phyloP scores from a whole-genome alignment of 2,113 vertebrate species.

The Megaceryle maxima region DNA sequence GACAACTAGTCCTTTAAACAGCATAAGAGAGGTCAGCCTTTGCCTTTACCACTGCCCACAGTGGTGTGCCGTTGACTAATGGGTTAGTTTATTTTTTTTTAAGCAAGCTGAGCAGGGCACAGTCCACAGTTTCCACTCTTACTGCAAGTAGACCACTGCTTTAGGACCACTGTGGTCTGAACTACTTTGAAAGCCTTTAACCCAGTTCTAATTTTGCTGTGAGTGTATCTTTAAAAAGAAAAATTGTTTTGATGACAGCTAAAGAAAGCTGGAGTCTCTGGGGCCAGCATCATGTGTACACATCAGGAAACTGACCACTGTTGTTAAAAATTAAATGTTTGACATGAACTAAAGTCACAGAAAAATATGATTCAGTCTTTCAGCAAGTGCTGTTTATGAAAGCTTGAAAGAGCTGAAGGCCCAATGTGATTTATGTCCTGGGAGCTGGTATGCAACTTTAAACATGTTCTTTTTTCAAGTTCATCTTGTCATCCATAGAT shows the following conservation, averaged over 20 bases:
- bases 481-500: constrained; percentile 85
- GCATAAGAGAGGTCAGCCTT: not conserved
- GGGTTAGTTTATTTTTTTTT: not conserved
- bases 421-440: constrained; percentile 67
- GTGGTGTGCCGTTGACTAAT: not conserved
- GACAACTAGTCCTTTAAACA: not conserved
- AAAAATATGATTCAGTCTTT: constrained; percentile 61
- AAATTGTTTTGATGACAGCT: constrained; percentile 37
- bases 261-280: constrained; percentile 49
- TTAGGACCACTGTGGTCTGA: constrained; percentile 25
- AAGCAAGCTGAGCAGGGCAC: not conserved
- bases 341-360: constrained; percentile 44
- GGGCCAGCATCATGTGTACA: not conserved
- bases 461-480: constrained; percentile 80
- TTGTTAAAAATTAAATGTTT: constrained; percentile 62
- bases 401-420: constrained; percentile 47
- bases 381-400: constrained; percentile 48
- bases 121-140: not conserved
- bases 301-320: constrained; percentile 45
- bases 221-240: constrained; percentile 33
- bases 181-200: constrained; percentile 40
- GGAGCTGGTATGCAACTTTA: constrained; percentile 67
- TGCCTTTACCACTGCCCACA: not conserved
- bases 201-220: constrained; percentile 38
- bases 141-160: not conserved